phyloP scores from a whole-genome alignment of 2,888 invertebrate species.

The Corythucha ciliata region DNA sequence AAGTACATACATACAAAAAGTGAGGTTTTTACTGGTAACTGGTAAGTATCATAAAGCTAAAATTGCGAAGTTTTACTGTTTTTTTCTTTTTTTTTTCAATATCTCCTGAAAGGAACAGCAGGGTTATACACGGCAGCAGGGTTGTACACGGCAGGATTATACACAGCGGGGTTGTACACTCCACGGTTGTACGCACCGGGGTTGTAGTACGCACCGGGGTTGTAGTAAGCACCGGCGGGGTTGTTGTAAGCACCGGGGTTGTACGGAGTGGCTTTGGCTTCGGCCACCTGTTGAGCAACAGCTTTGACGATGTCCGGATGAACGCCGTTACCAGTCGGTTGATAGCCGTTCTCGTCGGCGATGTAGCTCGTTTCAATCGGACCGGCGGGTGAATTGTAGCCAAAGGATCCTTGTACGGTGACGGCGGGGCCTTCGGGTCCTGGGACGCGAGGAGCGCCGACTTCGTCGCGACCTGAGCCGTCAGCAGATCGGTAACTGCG shows the following conservation, averaged over 20 bases:
- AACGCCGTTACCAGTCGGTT: conserved; percentile 35
- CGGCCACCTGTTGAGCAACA: conserved; percentile 36
- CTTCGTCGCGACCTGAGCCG: conserved; percentile 37
- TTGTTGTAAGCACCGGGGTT: conserved; percentile 20
- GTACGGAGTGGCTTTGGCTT: conserved; percentile 24
- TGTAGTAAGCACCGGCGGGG: too few species aligned
- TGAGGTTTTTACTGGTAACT: too few species aligned
- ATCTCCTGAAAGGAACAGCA: too few species aligned
- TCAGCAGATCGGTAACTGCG: conserved; percentile 39
- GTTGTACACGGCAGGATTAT: too few species aligned
- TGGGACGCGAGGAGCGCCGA: conserved; percentile 34
- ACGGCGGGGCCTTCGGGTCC: conserved; percentile 37
- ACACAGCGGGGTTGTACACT: too few species aligned
- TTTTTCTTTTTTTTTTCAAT: too few species aligned
- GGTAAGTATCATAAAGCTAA: too few species aligned
- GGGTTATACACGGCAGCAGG: too few species aligned
- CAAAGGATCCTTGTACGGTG: conserved; percentile 47
- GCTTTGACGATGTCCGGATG: conserved; percentile 38
- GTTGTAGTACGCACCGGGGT: too few species aligned
- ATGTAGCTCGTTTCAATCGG: conserved; percentile 34
- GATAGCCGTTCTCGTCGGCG: conserved; percentile 38
- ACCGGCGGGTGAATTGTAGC: conserved; percentile 52
- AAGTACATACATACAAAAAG: too few species aligned
- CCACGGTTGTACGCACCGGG: too few species aligned
- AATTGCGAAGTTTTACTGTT: too few species aligned